Evolutionary conservation across 2,797 vertebrate species (phyloP).

Genomic region (Adrianichthys oophorus): DNA sequence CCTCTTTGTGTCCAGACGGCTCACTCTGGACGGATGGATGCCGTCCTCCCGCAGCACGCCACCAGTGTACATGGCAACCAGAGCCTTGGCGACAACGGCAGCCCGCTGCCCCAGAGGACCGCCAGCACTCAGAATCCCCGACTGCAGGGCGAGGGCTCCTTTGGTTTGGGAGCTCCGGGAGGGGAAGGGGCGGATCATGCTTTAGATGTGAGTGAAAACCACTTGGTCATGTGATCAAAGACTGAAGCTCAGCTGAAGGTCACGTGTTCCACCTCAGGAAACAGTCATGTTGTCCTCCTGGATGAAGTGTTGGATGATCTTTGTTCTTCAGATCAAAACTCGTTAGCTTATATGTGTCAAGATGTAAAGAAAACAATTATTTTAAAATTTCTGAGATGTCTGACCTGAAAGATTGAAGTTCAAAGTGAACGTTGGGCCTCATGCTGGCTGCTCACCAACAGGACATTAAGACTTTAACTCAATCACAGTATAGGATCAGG

Average conservation of each 20-base stretch:
- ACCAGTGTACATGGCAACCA: constrained; percentile 75
- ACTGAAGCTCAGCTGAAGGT: neutral
- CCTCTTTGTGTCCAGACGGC: constrained; percentile 65
- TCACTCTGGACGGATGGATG: constrained; percentile 82
- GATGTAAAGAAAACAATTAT: too few species aligned
- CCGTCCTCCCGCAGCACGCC: constrained; percentile 69
- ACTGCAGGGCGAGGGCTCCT: constrained; percentile 72
- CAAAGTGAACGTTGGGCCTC: too few species aligned
- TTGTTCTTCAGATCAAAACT: too few species aligned
- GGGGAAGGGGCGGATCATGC: constrained; percentile 86
- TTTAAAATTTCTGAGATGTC: too few species aligned
- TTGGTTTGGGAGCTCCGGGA: constrained; percentile 66
- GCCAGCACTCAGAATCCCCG: constrained; percentile 71
- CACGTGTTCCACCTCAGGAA: too few species aligned
- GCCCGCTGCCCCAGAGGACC: constrained; percentile 83
- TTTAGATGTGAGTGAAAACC: constrained; percentile 86
- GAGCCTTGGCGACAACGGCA: constrained; percentile 75
- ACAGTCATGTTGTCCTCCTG: too few species aligned
- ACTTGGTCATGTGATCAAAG: neutral
- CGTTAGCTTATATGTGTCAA: too few species aligned
- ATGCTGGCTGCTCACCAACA: too few species aligned
- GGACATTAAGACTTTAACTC: too few species aligned
- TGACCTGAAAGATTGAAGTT: neutral
- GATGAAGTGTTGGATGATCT: too few species aligned
- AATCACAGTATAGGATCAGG: too few species aligned